Base-by-base conservation (phyloP, 1,140 invertebrate genomes). In the Potamilus streckersoni region DNA sequence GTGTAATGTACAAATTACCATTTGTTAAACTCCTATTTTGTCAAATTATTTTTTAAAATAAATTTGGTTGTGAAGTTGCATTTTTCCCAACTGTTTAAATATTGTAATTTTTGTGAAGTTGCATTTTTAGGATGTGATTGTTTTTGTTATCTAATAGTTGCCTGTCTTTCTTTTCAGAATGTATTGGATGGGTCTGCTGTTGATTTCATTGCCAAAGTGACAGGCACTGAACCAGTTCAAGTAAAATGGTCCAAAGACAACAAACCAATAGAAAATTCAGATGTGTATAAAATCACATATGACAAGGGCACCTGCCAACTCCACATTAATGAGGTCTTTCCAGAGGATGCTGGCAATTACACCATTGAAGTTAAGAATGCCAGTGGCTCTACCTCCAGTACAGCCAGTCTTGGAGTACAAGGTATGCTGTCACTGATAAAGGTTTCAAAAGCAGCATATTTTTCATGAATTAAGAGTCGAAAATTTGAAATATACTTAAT, bases 261-360 rank as follows among this genome's bases (percentile, higher is more conserved):
- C 59, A 87, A 88, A 68, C 79, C 82, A 58, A 69, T 89, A 11
- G 82, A 82, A 62, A 38, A 58, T 14, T 77, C 81, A 0, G 79
- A 83, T 38, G 73, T 78, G 59, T 78, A 74, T 70, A 80, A 82
- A 20, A 80, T 84, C 17, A 78, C 82, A 17, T 89, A 82, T 72
- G 81, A 84, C 23, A 82, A 82, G 38, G 84, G 84, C 38, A 81
- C 75, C 16, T 84, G 82, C 73, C 82, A 80, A 23, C 77, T 88
- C 2, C 82, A 82, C 65, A 98, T 98, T 79, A 94, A 95, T 20
- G 96, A 98, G 89, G 96, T 98, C 84, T 97, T 97, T 93, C 96
- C 96, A 11, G 91, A 93, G 82, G 98, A 99, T 90, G 93, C 93
- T 84, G 98, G 98, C 56, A 95, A 97, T 86, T 99, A 98, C 88